Conservation (phyloP, 1,140 invertebrate genomes). For the Augochlora pura region DNA sequence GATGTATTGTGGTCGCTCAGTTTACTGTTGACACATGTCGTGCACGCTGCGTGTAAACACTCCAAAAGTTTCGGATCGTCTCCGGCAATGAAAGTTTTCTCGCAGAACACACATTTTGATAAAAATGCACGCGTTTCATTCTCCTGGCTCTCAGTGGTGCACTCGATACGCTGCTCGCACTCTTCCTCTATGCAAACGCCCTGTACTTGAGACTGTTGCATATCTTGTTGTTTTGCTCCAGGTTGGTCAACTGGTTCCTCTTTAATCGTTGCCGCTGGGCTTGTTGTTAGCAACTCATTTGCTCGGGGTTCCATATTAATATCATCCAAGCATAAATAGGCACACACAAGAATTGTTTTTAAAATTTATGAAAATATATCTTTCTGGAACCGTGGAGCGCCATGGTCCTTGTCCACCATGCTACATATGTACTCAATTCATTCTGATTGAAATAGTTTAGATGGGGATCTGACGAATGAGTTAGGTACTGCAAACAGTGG, state of each 20-base stretch:
- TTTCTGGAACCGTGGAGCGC: constrained; percentile 40
- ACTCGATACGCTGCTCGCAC: constrained; percentile 77
- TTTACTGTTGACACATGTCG: constrained; percentile 87
- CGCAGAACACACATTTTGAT: constrained; percentile 86
- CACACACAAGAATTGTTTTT: constrained; percentile 9
- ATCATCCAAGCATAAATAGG: background rate
- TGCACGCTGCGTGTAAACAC: constrained; percentile 92
- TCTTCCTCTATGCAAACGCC: constrained; percentile 64
- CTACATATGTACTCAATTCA: constrained; percentile 13
- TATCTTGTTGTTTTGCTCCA: constrained; percentile 44
- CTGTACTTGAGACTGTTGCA: constrained; percentile 55
- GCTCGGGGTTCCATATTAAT: constrained; percentile 46
- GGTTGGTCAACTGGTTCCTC: constrained; percentile 54
- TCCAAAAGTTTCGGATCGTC: constrained; percentile 90
- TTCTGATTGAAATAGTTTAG: background rate
- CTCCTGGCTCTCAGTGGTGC: constrained; percentile 79
- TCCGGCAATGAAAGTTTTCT: constrained; percentile 81
- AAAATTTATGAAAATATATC: constrained; percentile 40
- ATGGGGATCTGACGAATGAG: background rate
- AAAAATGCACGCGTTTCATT: constrained; percentile 72
- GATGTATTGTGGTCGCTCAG: constrained; percentile 83
- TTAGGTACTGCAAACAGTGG: background rate
- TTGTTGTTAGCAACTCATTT: constrained; percentile 37
- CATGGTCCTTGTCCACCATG: constrained; percentile 41
- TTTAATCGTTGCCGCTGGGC: constrained; percentile 41